Conservation (phyloP, 2,888 invertebrate species). For the Vesta saturnalis region DNA sequence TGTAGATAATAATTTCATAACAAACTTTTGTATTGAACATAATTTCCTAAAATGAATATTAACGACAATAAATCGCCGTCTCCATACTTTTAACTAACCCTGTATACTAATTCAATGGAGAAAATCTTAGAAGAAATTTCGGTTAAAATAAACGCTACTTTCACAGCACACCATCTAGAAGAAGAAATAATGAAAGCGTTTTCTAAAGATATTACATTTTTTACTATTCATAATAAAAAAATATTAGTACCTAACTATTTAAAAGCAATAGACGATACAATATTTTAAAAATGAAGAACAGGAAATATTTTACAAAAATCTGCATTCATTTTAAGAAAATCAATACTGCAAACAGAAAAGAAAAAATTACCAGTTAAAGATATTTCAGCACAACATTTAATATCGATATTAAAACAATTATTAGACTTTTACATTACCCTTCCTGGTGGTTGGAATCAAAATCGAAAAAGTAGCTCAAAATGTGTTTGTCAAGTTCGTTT, state of each 20-base stretch:
- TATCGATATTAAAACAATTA: not conserved
- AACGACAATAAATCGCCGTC: no score
- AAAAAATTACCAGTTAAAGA: not conserved
- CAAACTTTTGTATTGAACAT: no score
- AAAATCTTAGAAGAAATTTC: not conserved
- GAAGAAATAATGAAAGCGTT: not conserved
- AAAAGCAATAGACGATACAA: not conserved
- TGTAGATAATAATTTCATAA: no score
- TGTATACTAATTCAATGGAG: not conserved
- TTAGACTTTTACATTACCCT: not conserved
- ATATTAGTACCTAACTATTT: not conserved
- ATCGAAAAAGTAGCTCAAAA: not conserved
- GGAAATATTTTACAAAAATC: not conserved
- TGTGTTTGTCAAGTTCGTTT: not conserved
- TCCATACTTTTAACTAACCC: no score
- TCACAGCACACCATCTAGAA: no score
- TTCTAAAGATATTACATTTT: no score
- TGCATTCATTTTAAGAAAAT: not conserved
- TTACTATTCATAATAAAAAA: not conserved
- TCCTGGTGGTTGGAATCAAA: not conserved
- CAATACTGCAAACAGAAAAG: not conserved
- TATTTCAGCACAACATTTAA: not conserved
- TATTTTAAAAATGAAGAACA: not conserved
- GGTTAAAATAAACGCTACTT: no score
- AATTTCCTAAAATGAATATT: no score